Evolutionary conservation across 2,888 invertebrate genomes (phyloP).

Genomic region (Masnerella sp.): DNA sequence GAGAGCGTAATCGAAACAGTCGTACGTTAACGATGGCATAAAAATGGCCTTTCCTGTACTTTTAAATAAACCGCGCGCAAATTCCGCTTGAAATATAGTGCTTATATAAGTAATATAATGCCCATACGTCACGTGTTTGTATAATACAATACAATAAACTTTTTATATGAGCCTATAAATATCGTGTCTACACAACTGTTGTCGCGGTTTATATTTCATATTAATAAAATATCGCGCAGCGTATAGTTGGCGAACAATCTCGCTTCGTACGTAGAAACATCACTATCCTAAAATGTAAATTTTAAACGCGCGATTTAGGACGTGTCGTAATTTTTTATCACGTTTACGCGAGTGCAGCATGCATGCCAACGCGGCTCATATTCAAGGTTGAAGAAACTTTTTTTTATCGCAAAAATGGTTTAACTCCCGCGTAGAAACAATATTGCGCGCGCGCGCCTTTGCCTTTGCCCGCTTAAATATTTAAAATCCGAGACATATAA

Average conservation of each 20-base stretch:
- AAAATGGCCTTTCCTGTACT: neutral
- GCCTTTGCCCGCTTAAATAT: too few species aligned
- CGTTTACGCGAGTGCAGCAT: conserved; percentile 24
- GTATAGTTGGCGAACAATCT: conserved; percentile 31
- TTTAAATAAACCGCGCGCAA: conserved; percentile 8
- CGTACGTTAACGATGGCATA: neutral
- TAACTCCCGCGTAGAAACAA: neutral
- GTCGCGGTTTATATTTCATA: conserved; percentile 37
- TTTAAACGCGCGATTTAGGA: conserved; percentile 38
- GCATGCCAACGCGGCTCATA: conserved; percentile 11
- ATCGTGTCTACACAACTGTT: conserved; percentile 31
- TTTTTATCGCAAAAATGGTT: conserved; percentile 7
- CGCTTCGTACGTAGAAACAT: conserved; percentile 22
- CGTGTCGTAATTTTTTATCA: conserved; percentile 48
- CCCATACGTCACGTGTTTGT: conserved; percentile 1
- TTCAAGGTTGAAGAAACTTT: conserved; percentile 7
- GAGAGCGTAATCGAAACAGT: neutral
- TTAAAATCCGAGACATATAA: too few species aligned
- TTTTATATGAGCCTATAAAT: conserved; percentile 37
- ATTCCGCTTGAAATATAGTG: conserved; percentile 9
- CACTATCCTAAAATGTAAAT: conserved; percentile 40
- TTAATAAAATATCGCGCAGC: conserved; percentile 37
- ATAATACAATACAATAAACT: conserved; percentile 27
- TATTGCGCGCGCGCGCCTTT: too few species aligned
- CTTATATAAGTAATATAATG: conserved; percentile 12